Evolutionary conservation across 2,797 vertebrate genomes (phyloP), one percentile per base, ranked within the genome.

Genomic region (Schizopygopsis pylzovi): DNA sequence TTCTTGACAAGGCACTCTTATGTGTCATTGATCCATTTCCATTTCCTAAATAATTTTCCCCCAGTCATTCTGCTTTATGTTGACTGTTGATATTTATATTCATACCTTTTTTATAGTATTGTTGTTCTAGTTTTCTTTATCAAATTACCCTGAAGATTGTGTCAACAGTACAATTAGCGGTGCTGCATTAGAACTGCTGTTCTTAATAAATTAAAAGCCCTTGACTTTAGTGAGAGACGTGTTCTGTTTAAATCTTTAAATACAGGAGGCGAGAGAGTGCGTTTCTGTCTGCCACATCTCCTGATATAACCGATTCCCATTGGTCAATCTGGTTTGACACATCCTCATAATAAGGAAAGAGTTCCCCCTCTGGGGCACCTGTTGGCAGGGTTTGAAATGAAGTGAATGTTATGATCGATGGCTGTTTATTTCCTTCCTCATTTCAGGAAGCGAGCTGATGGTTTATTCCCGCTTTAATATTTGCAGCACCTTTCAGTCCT

Each of bases 281-380:
- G 0, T 78, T 73, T 76, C 65, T 56, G 49, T 83, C 71, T 87
- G 83, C 25, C 54, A 65, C 54, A 80, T 65, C 22, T 63, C 84
- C 33, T 28, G 68, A 73, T 79, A 65, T 41, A 45, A 75, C 25
- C 15, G 1, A 28, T 11, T 73, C 47, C 72, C 20, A 1, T 49
- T 72, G 68, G 76, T 73, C 22, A n/a, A 81, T 70, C 76, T 71
- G 83, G 43, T 68, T 59, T 81, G 86, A 87, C 79, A 85, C 65
- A 63, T 80, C 67, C 75, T 84, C 18, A 80, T 67, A 90, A 90
- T 85, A 87, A 77, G 56, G 67, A 37, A 56, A 28, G 70, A 79
- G 73, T 85, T 87, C 45, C 61, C 79, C 82, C 80, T 68, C 83
- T 33, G 73, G 68, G 81, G 20, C 65, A 77, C 61, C 86, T 82